A percentile compares a stretch with the other conserved stretches of the same genome.
These are phyloP conservation scores for Kudoa iwatai DNA, from an alignment of 30 jellyfish, hydroid and myxozoan genomes.

Conservation along the genomic window DNA sequence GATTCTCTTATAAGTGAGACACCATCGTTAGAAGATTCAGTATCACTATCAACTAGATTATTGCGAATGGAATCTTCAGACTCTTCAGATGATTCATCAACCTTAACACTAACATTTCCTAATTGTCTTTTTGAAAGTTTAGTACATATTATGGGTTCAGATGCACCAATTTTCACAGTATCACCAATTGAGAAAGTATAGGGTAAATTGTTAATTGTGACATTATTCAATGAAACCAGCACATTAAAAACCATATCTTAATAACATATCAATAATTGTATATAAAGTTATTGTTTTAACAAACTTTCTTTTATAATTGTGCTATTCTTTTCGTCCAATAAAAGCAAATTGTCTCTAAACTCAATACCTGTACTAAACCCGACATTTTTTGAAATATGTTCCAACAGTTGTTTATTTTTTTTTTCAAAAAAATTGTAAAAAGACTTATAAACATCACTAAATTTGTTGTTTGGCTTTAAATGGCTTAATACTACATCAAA, in stretches of 20 bases:
- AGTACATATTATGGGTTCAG: too few relatives aligned
- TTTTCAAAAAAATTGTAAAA: constrained; percentile 7
- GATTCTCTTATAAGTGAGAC: too few relatives aligned
- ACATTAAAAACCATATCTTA: constrained; percentile 61
- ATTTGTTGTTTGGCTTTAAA: constrained; percentile 9
- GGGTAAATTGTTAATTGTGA: constrained; percentile 21
- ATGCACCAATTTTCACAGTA: constrained; percentile 9
- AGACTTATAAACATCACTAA: constrained; percentile 32
- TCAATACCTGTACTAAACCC: constrained; percentile 97
- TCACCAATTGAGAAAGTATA: constrained; percentile 66
- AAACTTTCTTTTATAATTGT: not conserved
- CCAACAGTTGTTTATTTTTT: constrained; percentile 34
- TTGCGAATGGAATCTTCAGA: too few relatives aligned
- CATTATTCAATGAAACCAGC: constrained; percentile 26
- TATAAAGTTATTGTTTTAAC: too few relatives aligned
- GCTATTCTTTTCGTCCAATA: constrained; percentile 5
- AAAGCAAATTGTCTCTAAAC: constrained; percentile 51
- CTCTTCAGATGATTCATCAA: too few relatives aligned
- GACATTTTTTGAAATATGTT: constrained; percentile 28
- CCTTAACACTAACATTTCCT: too few relatives aligned
- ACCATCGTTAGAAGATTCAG: too few relatives aligned
- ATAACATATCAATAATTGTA: too few relatives aligned
- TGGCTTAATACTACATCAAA: not conserved
- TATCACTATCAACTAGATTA: too few relatives aligned
- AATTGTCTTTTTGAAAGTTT: too few relatives aligned